These are phyloP conservation scores for Danaus plexippus DNA, from an alignment of 1,140 invertebrate genomes.

Conservation along the genomic window DNA sequence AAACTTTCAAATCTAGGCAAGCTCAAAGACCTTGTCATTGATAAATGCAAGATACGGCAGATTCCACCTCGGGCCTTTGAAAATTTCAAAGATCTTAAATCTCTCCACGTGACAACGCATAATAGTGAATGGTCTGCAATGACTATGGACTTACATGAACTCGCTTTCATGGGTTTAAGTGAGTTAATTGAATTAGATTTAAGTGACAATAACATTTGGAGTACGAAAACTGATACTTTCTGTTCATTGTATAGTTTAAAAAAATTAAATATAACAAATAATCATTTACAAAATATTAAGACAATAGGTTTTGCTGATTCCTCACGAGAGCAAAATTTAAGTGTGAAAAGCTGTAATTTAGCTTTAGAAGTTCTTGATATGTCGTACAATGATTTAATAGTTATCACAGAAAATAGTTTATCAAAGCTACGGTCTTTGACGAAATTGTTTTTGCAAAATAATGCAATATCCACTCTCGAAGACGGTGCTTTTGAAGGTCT, in stretches of 20 bases:
- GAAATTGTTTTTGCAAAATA: constrained; percentile 80
- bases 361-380: constrained; percentile 81
- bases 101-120: constrained; percentile 79
- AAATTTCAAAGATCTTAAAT: constrained; percentile 77
- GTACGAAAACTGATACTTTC: constrained; percentile 80
- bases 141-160: constrained; percentile 80
- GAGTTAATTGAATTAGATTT: constrained; percentile 81
- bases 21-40: constrained; percentile 79
- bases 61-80: constrained; percentile 79
- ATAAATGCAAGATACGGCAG: constrained; percentile 84
- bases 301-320: constrained; percentile 81
- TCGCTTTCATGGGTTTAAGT: constrained; percentile 78
- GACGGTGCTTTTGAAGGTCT: constrained; percentile 81
- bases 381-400: constrained; percentile 81
- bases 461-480: constrained; percentile 79
- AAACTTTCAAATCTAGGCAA: constrained; percentile 64
- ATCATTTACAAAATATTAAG: constrained; percentile 83
- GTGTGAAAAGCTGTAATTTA: constrained; percentile 74
- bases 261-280: constrained; percentile 82
- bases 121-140: constrained; percentile 87
- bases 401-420: constrained; percentile 78
- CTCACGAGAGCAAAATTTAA: constrained; percentile 63
- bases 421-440: constrained; percentile 77
- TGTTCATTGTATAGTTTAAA: constrained; percentile 81
- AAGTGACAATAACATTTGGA: constrained; percentile 86